phyloP scores from a whole-genome alignment of 2,797 vertebrate genomes.

The Sebastes hopkinsi region DNA sequence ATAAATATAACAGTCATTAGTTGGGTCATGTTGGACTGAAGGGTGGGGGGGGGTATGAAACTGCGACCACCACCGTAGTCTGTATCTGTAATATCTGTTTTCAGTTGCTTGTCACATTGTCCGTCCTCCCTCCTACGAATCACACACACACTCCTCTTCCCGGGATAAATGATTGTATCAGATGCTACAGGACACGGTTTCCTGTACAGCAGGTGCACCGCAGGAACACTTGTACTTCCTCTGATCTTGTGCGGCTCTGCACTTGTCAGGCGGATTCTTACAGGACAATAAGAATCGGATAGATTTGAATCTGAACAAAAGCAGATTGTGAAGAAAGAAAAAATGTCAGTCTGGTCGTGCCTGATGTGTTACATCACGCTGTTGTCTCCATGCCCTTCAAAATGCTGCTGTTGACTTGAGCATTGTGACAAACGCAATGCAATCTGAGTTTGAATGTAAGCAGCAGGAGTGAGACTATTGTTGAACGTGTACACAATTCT shows the following conservation, averaged over 20 bases:
- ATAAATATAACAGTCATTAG: slow-evolving; percentile 12
- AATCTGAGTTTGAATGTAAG: neutral
- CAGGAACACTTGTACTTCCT: neutral
- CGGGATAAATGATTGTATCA: neutral
- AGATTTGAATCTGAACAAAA: neutral
- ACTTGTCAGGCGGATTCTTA: neutral
- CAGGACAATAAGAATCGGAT: neutral
- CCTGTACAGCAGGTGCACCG: neutral
- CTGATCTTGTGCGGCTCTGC: neutral
- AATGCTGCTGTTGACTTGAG: neutral
- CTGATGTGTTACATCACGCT: neutral
- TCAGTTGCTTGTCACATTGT: neutral
- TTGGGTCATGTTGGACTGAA: neutral
- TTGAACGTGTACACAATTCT: neutral
- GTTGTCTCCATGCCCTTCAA: neutral
- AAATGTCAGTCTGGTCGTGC: neutral
- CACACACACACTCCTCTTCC: neutral
- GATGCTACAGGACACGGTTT: neutral
- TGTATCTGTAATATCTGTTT: neutral
- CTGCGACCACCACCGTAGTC: neutral
- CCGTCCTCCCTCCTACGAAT: neutral
- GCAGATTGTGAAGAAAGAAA: neutral
- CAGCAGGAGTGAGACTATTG: neutral
- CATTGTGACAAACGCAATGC: neutral
- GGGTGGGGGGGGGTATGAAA: neutral